Percentiles rank a stretch among this genome's conserved stretches.
Evolutionary conservation across 2,888 invertebrate species (phyloP).

Genomic region (Ophioninae sp.): DNA sequence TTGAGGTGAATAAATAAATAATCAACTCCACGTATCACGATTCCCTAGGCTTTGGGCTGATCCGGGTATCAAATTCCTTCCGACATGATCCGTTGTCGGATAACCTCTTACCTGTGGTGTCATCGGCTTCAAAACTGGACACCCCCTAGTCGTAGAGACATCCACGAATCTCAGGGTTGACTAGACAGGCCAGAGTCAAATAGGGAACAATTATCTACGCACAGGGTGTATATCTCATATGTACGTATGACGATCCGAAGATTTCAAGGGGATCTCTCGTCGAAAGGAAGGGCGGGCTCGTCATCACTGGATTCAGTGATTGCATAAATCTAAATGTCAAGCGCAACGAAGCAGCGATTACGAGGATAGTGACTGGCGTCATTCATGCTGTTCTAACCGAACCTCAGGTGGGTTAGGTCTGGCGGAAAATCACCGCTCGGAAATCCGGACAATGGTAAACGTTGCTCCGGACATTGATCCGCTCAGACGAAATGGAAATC

Average conservation of each 20-base stretch:
- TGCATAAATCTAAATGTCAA: slow-evolving; percentile 71
- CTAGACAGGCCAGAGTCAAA: neutral
- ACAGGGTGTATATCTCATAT: neutral
- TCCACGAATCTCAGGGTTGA: slow-evolving; percentile 15
- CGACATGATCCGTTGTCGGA: neutral
- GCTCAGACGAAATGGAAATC: slow-evolving; percentile 62
- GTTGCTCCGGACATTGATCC: slow-evolving; percentile 57
- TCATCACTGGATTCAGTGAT: slow-evolving; percentile 53
- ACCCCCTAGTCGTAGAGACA: slow-evolving; percentile 42
- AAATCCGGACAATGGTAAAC: slow-evolving; percentile 54
- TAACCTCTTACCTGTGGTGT: neutral
- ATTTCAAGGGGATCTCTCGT: slow-evolving; percentile 31
- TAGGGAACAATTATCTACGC: neutral
- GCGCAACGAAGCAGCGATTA: slow-evolving; percentile 41
- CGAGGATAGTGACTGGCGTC: slow-evolving; percentile 1
- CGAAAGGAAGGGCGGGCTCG: slow-evolving; percentile 28
- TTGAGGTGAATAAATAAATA: neutral
- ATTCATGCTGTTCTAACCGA: slow-evolving; percentile 12
- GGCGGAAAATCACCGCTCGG: slow-evolving; percentile 29
- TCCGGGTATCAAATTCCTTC: neutral
- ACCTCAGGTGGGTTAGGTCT: slow-evolving; percentile 30
- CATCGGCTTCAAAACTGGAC: slow-evolving; percentile 54
- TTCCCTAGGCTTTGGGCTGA: neutral
- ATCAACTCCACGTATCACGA: neutral
- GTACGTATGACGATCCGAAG: slow-evolving; percentile 5